A percentile compares a stretch with the other conserved stretches of the same genome.
Evolutionary conservation across 2,797 vertebrate genomes (phyloP).

Genomic region (Microctenopoma stevenorrisi): DNA sequence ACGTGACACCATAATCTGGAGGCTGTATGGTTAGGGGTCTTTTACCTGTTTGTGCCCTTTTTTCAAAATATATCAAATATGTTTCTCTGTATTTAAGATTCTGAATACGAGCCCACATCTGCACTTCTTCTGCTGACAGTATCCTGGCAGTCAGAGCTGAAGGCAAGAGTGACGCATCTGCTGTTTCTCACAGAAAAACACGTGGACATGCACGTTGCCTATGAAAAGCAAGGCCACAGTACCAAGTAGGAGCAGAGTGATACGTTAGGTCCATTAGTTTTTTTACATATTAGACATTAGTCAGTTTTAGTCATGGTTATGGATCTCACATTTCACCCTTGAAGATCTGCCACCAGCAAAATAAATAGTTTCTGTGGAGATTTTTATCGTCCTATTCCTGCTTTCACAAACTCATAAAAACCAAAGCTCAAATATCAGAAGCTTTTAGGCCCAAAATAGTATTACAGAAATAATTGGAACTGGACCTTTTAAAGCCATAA

Average conservation of each 20-base stretch:
- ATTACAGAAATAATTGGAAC: neutral
- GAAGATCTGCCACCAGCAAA: neutral
- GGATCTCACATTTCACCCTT: neutral
- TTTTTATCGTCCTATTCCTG: neutral
- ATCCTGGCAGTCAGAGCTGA: slow-evolving; percentile 16
- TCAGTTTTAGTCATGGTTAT: neutral
- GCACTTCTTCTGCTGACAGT: slow-evolving; percentile 25
- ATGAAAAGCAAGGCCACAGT: slow-evolving; percentile 1
- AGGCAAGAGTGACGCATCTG: slow-evolving; percentile 41
- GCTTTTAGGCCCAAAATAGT: neutral
- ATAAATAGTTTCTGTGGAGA: neutral
- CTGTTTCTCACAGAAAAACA: slow-evolving; percentile 25
- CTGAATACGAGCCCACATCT: slow-evolving; percentile 21
- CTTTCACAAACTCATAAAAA: neutral
- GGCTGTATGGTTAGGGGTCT: neutral
- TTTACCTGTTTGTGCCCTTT: neutral
- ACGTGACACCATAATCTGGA: neutral
- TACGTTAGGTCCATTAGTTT: neutral
- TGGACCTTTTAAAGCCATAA: neutral
- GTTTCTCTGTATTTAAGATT: neutral
- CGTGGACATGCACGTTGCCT: slow-evolving; percentile 1
- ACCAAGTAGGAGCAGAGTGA: neutral
- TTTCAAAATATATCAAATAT: neutral
- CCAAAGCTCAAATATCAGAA: neutral
- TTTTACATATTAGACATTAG: slow-evolving; percentile 9